Evolutionary conservation across 2,888 invertebrate genomes (phyloP), one percentile per base, ranked within the genome.

Genomic region (Caenorhabditis sp.): DNA sequence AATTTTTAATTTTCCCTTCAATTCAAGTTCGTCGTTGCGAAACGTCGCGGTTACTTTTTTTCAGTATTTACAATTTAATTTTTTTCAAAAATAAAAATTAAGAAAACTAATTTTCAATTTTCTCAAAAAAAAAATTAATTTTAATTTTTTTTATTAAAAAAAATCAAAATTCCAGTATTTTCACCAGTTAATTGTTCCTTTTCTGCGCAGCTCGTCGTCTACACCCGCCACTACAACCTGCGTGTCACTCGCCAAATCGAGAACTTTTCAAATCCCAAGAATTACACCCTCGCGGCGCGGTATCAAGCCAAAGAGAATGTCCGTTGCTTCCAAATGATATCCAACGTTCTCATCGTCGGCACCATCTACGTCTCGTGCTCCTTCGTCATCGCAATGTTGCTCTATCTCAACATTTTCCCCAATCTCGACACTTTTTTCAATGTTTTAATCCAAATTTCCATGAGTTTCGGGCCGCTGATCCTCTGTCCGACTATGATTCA

Each of bases 271-370:
- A 55, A 20, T 13, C 74, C 58, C 2, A 50, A 65, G 3, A 40
- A 60, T 8, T 74, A 74, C 53, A 74, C 67, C 0, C 44, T 74
- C 9, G 74, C 67, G 6, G 65, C 67, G 9, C 35, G 74, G 9
- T 74, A 40, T 40, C 74, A 74, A 50, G 74, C 74, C 1, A 64
- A 60, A 40, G 74, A 74, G 20, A 74, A 74, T 35, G 20, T 64
- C n/a, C 58, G 50, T 20, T 74, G 56, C 11, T 64, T 64, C 35
- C 35, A 56, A 22, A 74, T 58, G 65, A 40, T 60, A 18, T 24
- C n/a, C 6, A 74, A 24, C 6, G 37, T 67, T 2, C 47, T 70
- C 13, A 13, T 70, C 9, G 24, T 22, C 20, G 60, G 26, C 15
- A 26, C 61, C 24, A n/a, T 32, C 24, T 51, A 51, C 4, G 20